Base-by-base conservation (phyloP, 2,113 vertebrate species). In the Engraulis encrasicolus region DNA sequence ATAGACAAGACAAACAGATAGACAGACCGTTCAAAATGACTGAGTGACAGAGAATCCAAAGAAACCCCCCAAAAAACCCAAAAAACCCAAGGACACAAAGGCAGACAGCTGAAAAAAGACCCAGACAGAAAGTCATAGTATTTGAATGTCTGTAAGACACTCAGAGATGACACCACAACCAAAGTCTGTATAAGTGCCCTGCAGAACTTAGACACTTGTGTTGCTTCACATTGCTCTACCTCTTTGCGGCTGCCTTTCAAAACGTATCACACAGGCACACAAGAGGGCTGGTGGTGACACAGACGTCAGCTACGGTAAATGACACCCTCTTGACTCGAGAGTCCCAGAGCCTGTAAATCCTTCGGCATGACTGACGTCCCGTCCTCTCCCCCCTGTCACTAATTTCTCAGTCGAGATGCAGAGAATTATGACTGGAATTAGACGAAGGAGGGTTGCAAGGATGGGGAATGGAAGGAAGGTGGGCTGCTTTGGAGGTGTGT, bases 391-490 rank as follows among this genome's bases (percentile, higher is more conserved):
- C 12, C 7, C n/a, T 66, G 11, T 34, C 66, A 34, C 12, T 74
- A 34, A 74, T 74, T 74, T 74, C n/a, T 34, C 15, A 34, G 27
- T 17, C 40, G 20, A 50, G 31, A 66, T 7, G 78, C n/a, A 52
- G 71, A 83, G 90, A 95, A 94, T 94, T 93, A 94, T 92, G 91
- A 92, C 90, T 82, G 92, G 92, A 93, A 94, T 94, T 95, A 94
- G 92, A 92, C 91, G 90, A 87, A 94, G 90, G 93, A 20, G 19
- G 52, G 52, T 20, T 3, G 3, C 19, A 20, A 20, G 52, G 52
- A n/a, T n/a, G n/a, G n/a, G n/a, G n/a, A n/a, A n/a, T n/a, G n/a
- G n/a, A n/a, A n/a, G n/a, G n/a, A n/a, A n/a, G n/a, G n/a, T n/a
- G n/a, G n/a, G n/a, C n/a, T n/a, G n/a, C n/a, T n/a, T n/a, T n/a